Percentiles rank a stretch among this genome's conserved stretches.
These are phyloP conservation scores for Dromiciops gliroides DNA, from an alignment of 2,113 vertebrate genomes.

Conservation along the genomic window DNA sequence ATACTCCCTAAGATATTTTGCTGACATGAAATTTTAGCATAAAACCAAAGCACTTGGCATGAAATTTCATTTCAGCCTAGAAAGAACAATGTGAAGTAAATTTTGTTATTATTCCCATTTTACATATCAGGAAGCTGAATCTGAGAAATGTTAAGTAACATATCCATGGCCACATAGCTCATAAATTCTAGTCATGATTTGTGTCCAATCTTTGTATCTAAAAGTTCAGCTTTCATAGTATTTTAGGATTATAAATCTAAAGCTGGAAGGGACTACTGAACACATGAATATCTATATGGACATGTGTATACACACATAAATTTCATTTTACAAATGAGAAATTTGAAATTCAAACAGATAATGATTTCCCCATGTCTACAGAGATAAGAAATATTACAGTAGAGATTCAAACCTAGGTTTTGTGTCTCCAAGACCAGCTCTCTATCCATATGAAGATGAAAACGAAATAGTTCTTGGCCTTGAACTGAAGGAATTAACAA, in stretches of 20 bases:
- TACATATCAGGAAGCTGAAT: not conserved
- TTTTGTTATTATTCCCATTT: not conserved
- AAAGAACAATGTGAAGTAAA: not conserved
- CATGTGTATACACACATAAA: not conserved
- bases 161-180: not conserved
- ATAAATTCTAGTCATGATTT: not conserved
- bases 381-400: not conserved
- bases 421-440: not conserved
- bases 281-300: no score
- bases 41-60: not conserved
- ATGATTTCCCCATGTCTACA: not conserved
- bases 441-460: not conserved
- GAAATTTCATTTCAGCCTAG: not conserved
- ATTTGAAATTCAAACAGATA: not conserved
- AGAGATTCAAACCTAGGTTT: not conserved
- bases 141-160: not conserved
- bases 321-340: not conserved
- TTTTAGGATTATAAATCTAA: not conserved
- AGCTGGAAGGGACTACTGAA: not conserved
- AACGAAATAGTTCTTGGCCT: not conserved
- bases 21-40: not conserved
- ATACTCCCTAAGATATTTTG: not conserved
- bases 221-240: not conserved
- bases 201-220: not conserved
- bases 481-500: no score